A percentile compares a stretch with the other conserved stretches of the same genome.
phyloP scores from a whole-genome alignment of 1,140 invertebrate genomes.

The Drosophila nasuta region DNA sequence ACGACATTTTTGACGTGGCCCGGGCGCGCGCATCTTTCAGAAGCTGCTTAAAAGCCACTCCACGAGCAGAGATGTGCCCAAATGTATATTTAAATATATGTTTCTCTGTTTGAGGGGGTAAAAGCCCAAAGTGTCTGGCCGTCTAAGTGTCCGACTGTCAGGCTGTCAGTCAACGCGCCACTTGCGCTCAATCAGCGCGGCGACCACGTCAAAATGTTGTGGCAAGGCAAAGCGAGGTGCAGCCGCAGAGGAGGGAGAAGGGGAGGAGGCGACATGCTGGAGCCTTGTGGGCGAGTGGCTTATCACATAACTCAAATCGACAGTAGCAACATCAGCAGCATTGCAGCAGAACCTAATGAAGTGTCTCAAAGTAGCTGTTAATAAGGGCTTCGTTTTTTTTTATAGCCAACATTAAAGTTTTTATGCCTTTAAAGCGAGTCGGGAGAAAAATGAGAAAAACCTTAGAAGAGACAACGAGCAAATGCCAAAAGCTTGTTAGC shows the following conservation, averaged over 20 bases:
- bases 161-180: slow-evolving; percentile 73
- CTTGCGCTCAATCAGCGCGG: slow-evolving; percentile 75
- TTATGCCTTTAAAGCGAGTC: slow-evolving; percentile 62
- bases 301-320: slow-evolving; percentile 74
- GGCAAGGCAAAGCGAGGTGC: slow-evolving; percentile 5
- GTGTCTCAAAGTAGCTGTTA: slow-evolving; percentile 81
- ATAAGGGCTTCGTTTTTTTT: slow-evolving; percentile 48
- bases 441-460: slow-evolving; percentile 19
- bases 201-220: slow-evolving; percentile 46
- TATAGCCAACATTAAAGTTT: slow-evolving; percentile 69
- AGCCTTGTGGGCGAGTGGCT: slow-evolving; percentile 51
- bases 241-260: not conserved
- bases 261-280: not conserved
- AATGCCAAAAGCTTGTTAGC: slow-evolving; percentile 81
- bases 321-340: slow-evolving; percentile 26
- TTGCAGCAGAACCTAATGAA: slow-evolving; percentile 61
- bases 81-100: slow-evolving; percentile 43
- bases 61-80: slow-evolving; percentile 31
- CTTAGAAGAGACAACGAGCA: slow-evolving; percentile 37
- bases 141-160: slow-evolving; percentile 66
- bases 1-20: slow-evolving; percentile 51
- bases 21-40: slow-evolving; percentile 56
- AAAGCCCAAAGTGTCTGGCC: slow-evolving; percentile 80
- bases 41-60: slow-evolving; percentile 80
- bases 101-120: slow-evolving; percentile 16